Percentiles rank a stretch among this genome's conserved stretches.
These are phyloP conservation scores for Caranx ignobilis DNA, from an alignment of 2,113 vertebrate genomes.

Conservation along the genomic window DNA sequence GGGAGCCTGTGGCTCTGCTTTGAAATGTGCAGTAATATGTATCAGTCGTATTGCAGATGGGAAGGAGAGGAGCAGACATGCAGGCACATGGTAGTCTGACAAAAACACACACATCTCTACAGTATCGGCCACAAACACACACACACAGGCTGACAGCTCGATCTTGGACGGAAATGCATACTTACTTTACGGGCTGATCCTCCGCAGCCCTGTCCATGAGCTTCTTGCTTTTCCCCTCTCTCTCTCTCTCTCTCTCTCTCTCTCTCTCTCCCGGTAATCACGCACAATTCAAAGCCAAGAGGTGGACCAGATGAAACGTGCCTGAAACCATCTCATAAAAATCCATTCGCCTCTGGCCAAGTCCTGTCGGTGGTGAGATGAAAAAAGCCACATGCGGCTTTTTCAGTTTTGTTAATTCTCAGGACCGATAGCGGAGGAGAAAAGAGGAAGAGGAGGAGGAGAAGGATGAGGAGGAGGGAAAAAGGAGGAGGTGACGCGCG, in stretches of 20 bases:
- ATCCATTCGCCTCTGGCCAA: constrained; percentile 63
- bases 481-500: constrained; percentile 70
- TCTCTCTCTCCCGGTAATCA: constrained; percentile 49
- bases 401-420: constrained; percentile 63
- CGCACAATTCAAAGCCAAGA: constrained; percentile 63
- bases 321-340: constrained; percentile 67
- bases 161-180: constrained; percentile 54
- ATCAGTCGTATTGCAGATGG: constrained; percentile 32
- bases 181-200: constrained; percentile 79
- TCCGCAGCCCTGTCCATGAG: constrained; percentile 76
- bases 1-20: neutral
- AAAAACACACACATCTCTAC: constrained; percentile 34
- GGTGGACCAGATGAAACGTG: constrained; percentile 49
- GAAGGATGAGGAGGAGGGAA: constrained; percentile 35
- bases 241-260: too few species aligned
- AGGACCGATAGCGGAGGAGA: constrained; percentile 40
- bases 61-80: constrained; percentile 2
- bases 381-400: constrained; percentile 51
- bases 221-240: constrained; percentile 32
- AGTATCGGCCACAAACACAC: constrained; percentile 30
- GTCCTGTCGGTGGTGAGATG: constrained; percentile 32
- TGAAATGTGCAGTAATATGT: constrained; percentile 39
- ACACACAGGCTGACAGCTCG: constrained; percentile 45
- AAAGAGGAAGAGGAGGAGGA: constrained; percentile 46
- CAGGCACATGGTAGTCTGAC: constrained; percentile 45